These are phyloP conservation scores for Colletes gigas DNA, from an alignment of 1,140 invertebrate species.

Conservation along the genomic window DNA sequence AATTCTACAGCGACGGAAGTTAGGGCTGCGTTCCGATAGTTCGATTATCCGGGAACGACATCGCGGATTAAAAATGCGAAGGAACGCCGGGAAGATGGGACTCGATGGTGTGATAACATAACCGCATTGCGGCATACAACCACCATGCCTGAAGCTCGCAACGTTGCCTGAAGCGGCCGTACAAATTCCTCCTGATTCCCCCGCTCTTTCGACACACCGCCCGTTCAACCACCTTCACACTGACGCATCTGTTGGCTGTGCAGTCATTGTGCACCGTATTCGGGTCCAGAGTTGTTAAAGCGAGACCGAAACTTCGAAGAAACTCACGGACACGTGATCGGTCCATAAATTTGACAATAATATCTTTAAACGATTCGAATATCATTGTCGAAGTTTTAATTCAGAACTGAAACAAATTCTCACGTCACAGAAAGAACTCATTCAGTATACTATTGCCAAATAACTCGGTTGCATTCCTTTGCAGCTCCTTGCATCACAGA, in stretches of 20 bases:
- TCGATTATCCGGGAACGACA: background rate
- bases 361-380: too few species aligned
- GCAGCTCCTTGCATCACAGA: too few species aligned
- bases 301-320: background rate
- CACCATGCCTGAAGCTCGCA: constrained; percentile 60
- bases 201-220: constrained; percentile 15
- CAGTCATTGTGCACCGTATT: background rate
- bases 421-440: too few species aligned
- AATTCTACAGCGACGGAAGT: background rate
- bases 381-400: too few species aligned
- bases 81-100: constrained; percentile 33
- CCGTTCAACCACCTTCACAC: constrained; percentile 3
- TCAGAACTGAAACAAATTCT: too few species aligned
- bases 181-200: constrained; percentile 38
- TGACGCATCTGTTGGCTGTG: background rate
- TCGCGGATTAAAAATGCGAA: constrained; percentile 32
- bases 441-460: too few species aligned
- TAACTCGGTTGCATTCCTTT: too few species aligned
- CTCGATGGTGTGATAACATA: constrained; percentile 70
- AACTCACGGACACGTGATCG: background rate
- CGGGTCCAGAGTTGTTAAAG: background rate
- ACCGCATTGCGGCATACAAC: constrained; percentile 68
- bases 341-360: too few species aligned
- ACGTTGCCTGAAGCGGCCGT: constrained; percentile 56
- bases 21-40: background rate